Base-by-base conservation (phyloP, 2,797 vertebrate species). In the Pristis pectinata region DNA sequence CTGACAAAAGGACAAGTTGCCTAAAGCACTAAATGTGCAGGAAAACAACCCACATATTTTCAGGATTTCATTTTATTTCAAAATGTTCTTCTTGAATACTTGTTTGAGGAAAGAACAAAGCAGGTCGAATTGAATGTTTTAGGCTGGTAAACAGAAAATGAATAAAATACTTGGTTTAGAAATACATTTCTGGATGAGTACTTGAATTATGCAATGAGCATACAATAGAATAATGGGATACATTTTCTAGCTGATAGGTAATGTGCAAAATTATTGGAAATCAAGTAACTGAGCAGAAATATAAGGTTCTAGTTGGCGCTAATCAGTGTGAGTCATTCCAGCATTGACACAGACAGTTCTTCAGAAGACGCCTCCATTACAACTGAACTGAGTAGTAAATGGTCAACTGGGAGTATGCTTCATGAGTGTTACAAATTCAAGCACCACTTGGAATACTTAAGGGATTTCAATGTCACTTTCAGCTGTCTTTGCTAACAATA, bases 381-480 rank as follows among this genome's bases (percentile, higher is more conserved):
- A 70, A 72, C 93, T 93, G 91, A 93, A 93, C 91, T 70, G 61
- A 93, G 37, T 72, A 72, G 91, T 93, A 93, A 93, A 72, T 30
- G 91, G 91, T 72, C 91, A 93, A 15, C 91, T 70, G 91, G 91
- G 91, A 93, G 61, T 93, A 64, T 44, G 67, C 41, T 93, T 93
- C 64, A 72, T 1, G 15, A 6, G 37, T 67, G 91, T 49, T 22
- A 93, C 37, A 93, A 44, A 93, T 93, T 44, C 37, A 44, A 93
- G 64, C 19, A 24, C 61, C 67, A 70, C n/a, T 72, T 41, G 59
- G 67, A 93, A 93, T 93, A 72, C 64, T 70, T 49, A 22, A 41
- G 67, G 91, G 91, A 72, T 93, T 93, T 93, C 91, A 93, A 72
- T 44, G 64, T 93, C 91, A 93, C 91, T 93, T 93, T 72, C 61